These are phyloP conservation scores for Oenanthe oenanthe DNA, from an alignment of 2,113 vertebrate species.

Conservation along the genomic window DNA sequence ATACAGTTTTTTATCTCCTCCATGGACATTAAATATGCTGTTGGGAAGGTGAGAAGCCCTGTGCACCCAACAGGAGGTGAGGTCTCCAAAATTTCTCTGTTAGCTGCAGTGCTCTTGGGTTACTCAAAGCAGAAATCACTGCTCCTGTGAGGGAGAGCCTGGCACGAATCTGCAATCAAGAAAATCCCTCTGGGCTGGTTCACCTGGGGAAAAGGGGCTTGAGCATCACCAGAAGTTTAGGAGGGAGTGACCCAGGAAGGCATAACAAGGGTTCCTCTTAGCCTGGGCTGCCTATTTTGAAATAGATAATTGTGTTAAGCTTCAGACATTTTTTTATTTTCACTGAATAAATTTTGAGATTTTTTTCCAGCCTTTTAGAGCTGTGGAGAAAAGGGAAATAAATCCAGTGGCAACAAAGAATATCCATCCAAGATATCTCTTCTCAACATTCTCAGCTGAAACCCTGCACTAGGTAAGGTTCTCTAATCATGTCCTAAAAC, in stretches of 20 bases:
- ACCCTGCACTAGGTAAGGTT: background rate
- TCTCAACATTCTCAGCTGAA: background rate
- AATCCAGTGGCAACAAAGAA: background rate
- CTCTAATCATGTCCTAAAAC: background rate
- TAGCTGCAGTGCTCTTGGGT: background rate
- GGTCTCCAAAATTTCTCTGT: background rate
- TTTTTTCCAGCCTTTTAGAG: background rate
- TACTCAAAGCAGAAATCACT: background rate
- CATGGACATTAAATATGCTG: rapidly evolving
- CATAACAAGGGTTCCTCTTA: background rate
- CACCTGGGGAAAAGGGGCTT: background rate
- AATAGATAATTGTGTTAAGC: background rate
- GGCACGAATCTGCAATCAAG: background rate
- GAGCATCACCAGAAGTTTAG: background rate
- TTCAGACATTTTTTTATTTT: background rate
- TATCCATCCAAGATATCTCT: rapidly evolving
- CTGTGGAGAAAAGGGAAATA: background rate
- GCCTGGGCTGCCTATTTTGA: background rate
- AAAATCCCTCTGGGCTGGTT: background rate
- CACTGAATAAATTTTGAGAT: background rate
- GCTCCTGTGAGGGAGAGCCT: background rate
- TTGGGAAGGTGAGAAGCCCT: background rate
- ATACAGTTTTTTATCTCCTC: background rate
- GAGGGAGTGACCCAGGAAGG: background rate
- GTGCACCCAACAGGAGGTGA: background rate